These are phyloP conservation scores for Macrosiphum euphorbiae DNA, from an alignment of 2,888 invertebrate genomes.

Conservation along the genomic window DNA sequence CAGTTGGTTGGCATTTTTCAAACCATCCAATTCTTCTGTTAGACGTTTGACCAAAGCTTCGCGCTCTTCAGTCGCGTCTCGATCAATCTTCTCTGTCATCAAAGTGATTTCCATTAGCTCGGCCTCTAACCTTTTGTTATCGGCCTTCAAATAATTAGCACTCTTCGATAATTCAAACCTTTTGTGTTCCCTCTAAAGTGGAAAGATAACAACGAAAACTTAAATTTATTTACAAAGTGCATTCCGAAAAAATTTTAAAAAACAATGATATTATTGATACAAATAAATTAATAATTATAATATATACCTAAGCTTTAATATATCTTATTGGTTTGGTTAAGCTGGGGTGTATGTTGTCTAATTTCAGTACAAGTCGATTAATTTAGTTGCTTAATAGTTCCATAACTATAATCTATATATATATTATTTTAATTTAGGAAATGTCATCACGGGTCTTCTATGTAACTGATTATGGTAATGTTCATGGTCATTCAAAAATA, in stretches of 20 bases:
- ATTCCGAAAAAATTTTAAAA: not conserved
- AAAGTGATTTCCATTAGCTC: slow-evolving; percentile 77
- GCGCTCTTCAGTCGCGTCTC: slow-evolving; percentile 84
- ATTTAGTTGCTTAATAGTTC: not conserved
- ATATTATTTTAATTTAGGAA: not conserved
- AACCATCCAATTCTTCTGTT: slow-evolving; percentile 89
- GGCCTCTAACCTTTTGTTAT: slow-evolving; percentile 77
- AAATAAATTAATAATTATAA: not conserved
- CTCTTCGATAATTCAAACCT: slow-evolving; percentile 84
- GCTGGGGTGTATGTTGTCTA: not conserved
- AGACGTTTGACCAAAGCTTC: slow-evolving; percentile 93
- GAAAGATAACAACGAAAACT: not conserved
- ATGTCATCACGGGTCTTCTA: not conserved
- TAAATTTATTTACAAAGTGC: not conserved
- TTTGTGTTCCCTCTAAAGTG: slow-evolving; percentile 82
- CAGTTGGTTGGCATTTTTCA: slow-evolving; percentile 94
- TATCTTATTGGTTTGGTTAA: not conserved
- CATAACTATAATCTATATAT: not conserved
- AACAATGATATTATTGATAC: not conserved
- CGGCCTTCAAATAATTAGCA: slow-evolving; percentile 79
- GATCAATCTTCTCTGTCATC: slow-evolving; percentile 85
- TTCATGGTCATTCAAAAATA: not conserved
- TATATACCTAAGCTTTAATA: not conserved
- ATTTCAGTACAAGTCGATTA: not conserved
- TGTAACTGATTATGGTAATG: not conserved